Base-by-base conservation (phyloP, 2,797 vertebrate genomes). In the Triplophysa bombifrons region DNA sequence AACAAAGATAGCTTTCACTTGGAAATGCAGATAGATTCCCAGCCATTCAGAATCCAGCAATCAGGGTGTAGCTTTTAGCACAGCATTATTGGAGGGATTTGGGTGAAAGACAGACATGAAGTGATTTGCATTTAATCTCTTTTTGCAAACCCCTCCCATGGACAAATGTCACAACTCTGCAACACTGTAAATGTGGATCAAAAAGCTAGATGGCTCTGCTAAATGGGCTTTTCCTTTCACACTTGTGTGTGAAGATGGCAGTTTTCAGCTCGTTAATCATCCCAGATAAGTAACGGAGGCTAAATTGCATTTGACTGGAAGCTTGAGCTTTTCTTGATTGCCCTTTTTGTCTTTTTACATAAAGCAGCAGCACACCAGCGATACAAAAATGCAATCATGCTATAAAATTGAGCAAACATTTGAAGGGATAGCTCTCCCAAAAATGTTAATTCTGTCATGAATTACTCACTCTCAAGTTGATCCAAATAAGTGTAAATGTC, bases 1-100 rank as follows among this genome's bases (percentile, higher is more conserved):
- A 90, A 92, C 88, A 92, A 91, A 90, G 90, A 90, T 86, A 85
- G 82, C 79, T 55, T 75, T 86, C 48, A 66, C 60, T 51, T 68
- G 74, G 61, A 78, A 58, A 75, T 58, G 60, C 77, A 82, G 65
- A 82, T 20, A 69, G 70, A 85, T 72, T 50, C 46, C 55, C 46
- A 27, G 30, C 34, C 56, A 56, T 76, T 69, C 70, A 67, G 20
- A 79, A 82, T 63, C 51, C 30, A 71, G 19, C 51, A 41, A 22
- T 72, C 27, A 68, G 22, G 48, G 74, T 34, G 16, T 56, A 50
- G 74, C 64, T 51, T 56, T 70, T 73, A 65, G 12, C 58, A 4
- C 14, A 17, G 44, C 11, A 22, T 50, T 25, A 70, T 38, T 30
- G 27, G 20, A 68, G 53, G 60, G 48, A 82, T 76, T 50, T 19